Conservation (phyloP, 2,888 invertebrate species). For the Trissolcus japonicus region DNA sequence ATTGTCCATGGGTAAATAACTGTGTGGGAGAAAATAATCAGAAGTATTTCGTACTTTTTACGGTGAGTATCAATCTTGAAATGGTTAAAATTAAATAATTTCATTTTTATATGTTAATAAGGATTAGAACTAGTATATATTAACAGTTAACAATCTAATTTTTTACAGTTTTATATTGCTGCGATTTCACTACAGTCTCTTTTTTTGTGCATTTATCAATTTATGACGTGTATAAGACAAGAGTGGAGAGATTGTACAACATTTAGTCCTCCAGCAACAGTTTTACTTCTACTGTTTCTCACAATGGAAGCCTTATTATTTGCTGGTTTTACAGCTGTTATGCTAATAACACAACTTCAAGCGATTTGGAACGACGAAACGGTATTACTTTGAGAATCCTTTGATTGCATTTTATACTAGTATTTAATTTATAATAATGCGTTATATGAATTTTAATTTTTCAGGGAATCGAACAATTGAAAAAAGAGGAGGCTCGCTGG, state of each 20-base stretch:
- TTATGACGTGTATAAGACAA: conserved; percentile 92
- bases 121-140: too few relatives aligned
- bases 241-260: conserved; percentile 97
- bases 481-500: conserved; percentile 96
- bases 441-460: conserved; percentile 52
- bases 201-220: conserved; percentile 93
- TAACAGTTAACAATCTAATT: background rate
- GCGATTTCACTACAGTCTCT: conserved; percentile 95
- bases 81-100: background rate
- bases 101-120: too few relatives aligned
- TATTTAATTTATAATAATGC: too few relatives aligned
- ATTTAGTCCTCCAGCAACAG: conserved; percentile 96
- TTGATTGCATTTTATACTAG: too few relatives aligned
- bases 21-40: conserved; percentile 99
- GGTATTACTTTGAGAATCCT: conserved; percentile 76
- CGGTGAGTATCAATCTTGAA: conserved; percentile 81
- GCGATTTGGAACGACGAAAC: conserved; percentile 99
- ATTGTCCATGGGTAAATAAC: conserved; percentile 98
- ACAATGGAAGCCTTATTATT: conserved; percentile 96
- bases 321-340: conserved; percentile 97
- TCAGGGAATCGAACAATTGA: conserved; percentile 97
- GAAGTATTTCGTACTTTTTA: conserved; percentile 99
- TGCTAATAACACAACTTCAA: conserved; percentile 97
- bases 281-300: conserved; percentile 92
- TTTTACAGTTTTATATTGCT: conserved; percentile 96